phyloP scores from a whole-genome alignment of 2,113 vertebrate species.

The Herpailurus yagouaroundi region DNA sequence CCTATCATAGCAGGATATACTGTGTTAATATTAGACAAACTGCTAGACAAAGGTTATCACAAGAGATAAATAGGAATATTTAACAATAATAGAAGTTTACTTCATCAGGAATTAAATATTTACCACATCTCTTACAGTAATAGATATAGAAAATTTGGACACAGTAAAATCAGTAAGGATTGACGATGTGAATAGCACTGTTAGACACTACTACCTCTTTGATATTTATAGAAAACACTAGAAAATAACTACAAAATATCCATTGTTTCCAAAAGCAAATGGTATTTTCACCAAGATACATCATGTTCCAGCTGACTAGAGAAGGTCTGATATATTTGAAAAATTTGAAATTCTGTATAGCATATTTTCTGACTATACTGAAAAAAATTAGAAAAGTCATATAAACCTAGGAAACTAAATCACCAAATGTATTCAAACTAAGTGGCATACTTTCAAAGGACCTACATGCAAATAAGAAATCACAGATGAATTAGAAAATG shows the following conservation, averaged over 20 bases:
- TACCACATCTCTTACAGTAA: not conserved
- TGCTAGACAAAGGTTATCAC: not conserved
- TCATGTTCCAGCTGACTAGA: not conserved
- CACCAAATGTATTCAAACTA: not conserved
- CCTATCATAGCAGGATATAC: not conserved
- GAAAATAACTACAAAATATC: not conserved
- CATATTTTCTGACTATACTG: not conserved
- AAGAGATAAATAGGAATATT: not conserved
- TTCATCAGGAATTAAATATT: not conserved
- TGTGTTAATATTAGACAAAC: not conserved
- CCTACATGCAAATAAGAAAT: not conserved
- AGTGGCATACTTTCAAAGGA: not conserved
- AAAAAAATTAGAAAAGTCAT: not conserved
- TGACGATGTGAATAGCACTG: not conserved
- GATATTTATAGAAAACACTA: not conserved
- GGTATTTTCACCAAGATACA: not conserved
- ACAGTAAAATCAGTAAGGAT: not conserved
- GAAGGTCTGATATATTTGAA: not conserved
- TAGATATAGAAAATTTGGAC: not conserved
- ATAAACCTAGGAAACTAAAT: not conserved
- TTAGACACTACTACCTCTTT: not conserved
- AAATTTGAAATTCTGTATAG: not conserved
- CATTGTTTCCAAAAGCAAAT: not conserved
- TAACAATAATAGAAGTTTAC: not conserved
- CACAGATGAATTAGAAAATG: not conserved